Base-by-base conservation (phyloP, 2,797 vertebrate genomes). In the Poeciliopsis infans region DNA sequence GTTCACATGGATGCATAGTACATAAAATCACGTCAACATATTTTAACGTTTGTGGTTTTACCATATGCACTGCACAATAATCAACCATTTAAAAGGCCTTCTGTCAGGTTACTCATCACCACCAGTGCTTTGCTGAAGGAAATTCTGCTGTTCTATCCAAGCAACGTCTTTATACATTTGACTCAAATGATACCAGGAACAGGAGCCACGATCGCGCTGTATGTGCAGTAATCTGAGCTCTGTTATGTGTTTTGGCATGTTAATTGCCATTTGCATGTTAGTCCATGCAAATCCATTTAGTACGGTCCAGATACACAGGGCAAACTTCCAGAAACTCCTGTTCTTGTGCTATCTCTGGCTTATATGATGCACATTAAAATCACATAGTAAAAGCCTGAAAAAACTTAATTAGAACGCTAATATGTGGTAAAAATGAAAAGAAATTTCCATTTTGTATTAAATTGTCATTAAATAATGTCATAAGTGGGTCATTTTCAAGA, bases 301-400 rank as follows among this genome's bases (percentile, higher is more conserved):
- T 15, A 23, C 16, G 68, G 25, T 69, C 66, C 66, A 70, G 41
- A 45, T 15, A 69, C 2, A 13, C 13, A 45, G 41, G 68, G 68
- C 41, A 70, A 45, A 70, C 41, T n/a, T 70, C 68, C 68, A 70
- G 25, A 70, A 70, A 70, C 28, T 70, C 25, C 41, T 28, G 41
- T 16, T 70, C 41, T 45, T 45, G 23, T 43, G 25, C 15, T 28
- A 5, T 70, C 25, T 7, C 25, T 68, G 64, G 18, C 18, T 66
- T 33, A 39, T 28, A 55, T 41, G 13, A 36, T n/a, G 41, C 25
- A 45, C 2, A 70, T 70, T 64, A n/a, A 61, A 46, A 61, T 36
- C 12, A 64, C 43, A 23, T 64, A 61, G 31, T 11, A 64, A 33
- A 36, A 2, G 20, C 31, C 12, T 23, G 51, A 66, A 39, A 49